phyloP scores from a whole-genome alignment of 1,140 invertebrate species.

The Drosophila auraria region DNA sequence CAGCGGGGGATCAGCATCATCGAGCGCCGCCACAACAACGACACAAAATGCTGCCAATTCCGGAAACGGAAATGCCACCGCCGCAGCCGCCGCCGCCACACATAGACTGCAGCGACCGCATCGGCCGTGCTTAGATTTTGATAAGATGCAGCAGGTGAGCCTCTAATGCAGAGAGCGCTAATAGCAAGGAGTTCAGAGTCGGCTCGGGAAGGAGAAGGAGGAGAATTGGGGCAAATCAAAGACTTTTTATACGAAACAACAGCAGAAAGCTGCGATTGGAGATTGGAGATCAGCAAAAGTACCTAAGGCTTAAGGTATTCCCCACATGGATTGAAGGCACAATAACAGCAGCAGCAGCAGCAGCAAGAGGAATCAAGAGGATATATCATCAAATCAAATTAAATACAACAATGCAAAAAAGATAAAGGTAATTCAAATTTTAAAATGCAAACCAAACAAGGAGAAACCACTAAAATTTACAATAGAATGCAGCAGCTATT shows the following conservation, averaged over 20 bases:
- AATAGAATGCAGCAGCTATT: conserved; percentile 83
- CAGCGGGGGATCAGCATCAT: conserved; percentile 6
- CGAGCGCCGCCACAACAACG: conserved; percentile 27
- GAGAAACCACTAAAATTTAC: conserved; percentile 61
- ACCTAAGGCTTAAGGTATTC: conserved; percentile 27
- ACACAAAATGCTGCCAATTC: conserved; percentile 55
- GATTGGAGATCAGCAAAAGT: conserved; percentile 15
- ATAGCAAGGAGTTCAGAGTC: conserved; percentile 29
- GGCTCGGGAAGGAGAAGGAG: conserved; percentile 12
- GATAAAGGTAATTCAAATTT: conserved; percentile 67
- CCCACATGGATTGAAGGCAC: background rate
- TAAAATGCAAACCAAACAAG: conserved; percentile 62
- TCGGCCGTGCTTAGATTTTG: conserved; percentile 96
- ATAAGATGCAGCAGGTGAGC: conserved; percentile 94
- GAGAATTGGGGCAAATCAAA: conserved; percentile 75
- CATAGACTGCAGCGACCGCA: conserved; percentile 89
- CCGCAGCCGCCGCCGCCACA: conserved; percentile 84
- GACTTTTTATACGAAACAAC: conserved; percentile 81
- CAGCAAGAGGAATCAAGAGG: conserved; percentile 2
- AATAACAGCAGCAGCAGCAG: conserved; percentile 38
- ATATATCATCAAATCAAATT: conserved; percentile 81
- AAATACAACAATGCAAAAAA: conserved; percentile 63
- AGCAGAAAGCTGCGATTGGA: conserved; percentile 22
- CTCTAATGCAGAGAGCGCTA: conserved; percentile 81
- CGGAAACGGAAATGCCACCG: conserved; percentile 26